Evolutionary conservation across 2,888 invertebrate genomes (phyloP).

Genomic region (Coleophora flavipennella): DNA sequence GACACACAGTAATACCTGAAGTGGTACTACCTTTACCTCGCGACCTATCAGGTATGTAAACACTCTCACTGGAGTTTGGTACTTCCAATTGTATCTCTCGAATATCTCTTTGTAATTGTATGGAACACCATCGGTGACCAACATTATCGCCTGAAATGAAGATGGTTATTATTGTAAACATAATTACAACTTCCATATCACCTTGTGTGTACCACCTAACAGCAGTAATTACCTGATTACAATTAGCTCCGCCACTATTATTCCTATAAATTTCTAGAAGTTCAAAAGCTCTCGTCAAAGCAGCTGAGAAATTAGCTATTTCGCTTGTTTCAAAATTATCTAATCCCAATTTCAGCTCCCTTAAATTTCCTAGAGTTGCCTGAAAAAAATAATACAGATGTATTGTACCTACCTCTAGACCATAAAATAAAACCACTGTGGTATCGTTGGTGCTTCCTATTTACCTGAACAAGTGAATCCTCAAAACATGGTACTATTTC

Average conservation of each 20-base stretch:
- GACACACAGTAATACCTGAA: conserved; percentile 71
- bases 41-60: conserved; percentile 98
- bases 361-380: conserved; percentile 89
- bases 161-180: too few relatives aligned
- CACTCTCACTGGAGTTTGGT: conserved; percentile 89
- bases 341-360: conserved; percentile 86
- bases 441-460: not conserved
- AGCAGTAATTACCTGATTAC: conserved; percentile 54
- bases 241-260: conserved; percentile 76
- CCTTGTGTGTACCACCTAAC: too few relatives aligned
- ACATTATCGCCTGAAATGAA: conserved; percentile 90
- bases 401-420: too few relatives aligned
- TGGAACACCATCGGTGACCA: conserved; percentile 98
- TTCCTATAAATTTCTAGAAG: conserved; percentile 79
- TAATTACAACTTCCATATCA: too few relatives aligned
- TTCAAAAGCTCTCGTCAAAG: conserved; percentile 91
- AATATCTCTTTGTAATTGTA: conserved; percentile 95
- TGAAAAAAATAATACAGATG: too few relatives aligned
- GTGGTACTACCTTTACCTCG: conserved; percentile 78
- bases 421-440: too few relatives aligned
- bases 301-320: conserved; percentile 95
- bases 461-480: conserved; percentile 90
- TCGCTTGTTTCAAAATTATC: conserved; percentile 84
- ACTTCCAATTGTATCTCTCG: conserved; percentile 88
- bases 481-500: conserved; percentile 91